Base-by-base conservation (phyloP, 2,888 invertebrate genomes). In the Melieria crassipennis region DNA sequence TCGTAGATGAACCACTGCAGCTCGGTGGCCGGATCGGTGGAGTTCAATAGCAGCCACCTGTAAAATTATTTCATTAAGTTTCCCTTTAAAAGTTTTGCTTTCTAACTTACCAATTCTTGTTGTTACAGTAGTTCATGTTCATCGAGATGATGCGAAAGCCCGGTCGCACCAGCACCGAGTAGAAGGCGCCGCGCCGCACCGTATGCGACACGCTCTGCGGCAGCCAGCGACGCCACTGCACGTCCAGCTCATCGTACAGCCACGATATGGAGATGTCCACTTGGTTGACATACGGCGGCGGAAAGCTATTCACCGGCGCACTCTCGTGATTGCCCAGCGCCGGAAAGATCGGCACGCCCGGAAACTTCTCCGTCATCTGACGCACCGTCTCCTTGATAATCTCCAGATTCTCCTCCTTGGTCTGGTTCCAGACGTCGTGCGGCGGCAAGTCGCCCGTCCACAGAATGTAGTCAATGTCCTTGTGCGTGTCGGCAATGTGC, bases 381-480 rank as follows among this genome's bases (percentile, higher is more conserved):
- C 91, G 89, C 0, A 95, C 94, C 0, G 95, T 95, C 82, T 95
- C 94, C 79, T 92, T 93, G 30, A 96, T 89, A 65, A 95, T 93
- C 85, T 93, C 92, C 43, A 97, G 86, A 85, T 97, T 97, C 84
- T 95, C 95, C 77, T 94, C 93, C 77, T 92, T 91, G 0, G 96
- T 96, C 87, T 96, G 96, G 83, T 96, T 96, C 95, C 95, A 95
- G 9, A 98, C 94, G 83, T 98, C 96, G 82, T 99, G 99, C 0
- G 98, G 95, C 4, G 98, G 97, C 75, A 98, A 88, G 87, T 99
- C 99, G 4, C 98, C 98, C 0, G 98, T 98, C 96, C 98, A 97
- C 56, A 97, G 87, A 75, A 99, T 96, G 82, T 96, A 96, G 85
- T 96, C 96, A 76, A 96, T 94, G 82, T 96, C 96, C 71, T 93